phyloP scores from a whole-genome alignment of 2,797 vertebrate species.

The Halcyon badia region DNA sequence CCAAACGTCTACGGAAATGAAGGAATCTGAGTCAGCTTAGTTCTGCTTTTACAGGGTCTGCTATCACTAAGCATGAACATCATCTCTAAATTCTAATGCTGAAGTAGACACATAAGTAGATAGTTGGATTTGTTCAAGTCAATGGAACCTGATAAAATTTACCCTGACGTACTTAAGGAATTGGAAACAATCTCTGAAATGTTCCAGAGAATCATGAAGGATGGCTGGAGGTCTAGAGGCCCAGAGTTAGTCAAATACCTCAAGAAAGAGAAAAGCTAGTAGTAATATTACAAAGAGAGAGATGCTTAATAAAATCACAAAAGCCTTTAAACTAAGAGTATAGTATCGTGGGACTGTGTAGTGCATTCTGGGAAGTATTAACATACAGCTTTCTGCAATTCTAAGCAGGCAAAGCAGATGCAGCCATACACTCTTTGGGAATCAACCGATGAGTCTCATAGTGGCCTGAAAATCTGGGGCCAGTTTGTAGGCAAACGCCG shows the following conservation, averaged over 20 bases:
- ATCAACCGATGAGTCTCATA: not conserved
- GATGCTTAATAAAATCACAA: not conserved
- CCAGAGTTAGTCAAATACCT: not conserved
- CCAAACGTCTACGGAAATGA: not conserved
- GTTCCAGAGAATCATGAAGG: not conserved
- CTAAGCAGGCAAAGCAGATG: not conserved
- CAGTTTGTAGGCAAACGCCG: not conserved
- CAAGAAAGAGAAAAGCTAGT: not conserved
- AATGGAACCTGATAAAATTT: not conserved
- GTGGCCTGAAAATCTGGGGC: not conserved
- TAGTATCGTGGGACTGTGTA: not conserved
- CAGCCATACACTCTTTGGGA: not conserved
- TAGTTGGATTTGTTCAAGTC: not conserved
- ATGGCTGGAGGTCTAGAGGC: not conserved
- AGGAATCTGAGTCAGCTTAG: not conserved
- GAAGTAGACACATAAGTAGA: not conserved
- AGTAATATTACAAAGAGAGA: not conserved
- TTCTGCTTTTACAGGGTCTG: not conserved
- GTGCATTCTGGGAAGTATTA: not conserved
- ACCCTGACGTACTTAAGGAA: not conserved
- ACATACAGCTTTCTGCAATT: not conserved
- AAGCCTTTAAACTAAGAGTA: not conserved
- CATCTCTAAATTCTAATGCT: not conserved
- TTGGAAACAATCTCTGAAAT: not conserved
- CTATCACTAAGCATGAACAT: not conserved